Conservation (phyloP, 2,888 invertebrate genomes). For the Ptychoptera albimana region DNA sequence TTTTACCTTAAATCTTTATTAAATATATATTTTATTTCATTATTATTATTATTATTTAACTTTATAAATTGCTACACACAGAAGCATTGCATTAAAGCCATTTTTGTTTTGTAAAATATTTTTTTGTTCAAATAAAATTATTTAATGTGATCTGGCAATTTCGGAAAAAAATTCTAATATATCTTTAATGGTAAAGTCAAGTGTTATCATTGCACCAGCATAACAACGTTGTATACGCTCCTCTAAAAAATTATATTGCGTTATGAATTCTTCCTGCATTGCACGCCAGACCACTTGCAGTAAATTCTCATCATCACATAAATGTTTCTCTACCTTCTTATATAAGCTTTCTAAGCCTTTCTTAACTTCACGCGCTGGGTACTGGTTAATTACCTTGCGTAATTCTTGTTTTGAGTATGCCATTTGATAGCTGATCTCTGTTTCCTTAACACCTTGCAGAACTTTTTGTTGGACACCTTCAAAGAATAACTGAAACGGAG, state of each 20-base stretch:
- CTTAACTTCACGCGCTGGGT: conserved; percentile 86
- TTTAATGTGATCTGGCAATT: conserved; percentile 86
- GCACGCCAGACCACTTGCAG: conserved; percentile 95
- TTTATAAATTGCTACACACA: too few species aligned
- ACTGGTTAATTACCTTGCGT: conserved; percentile 83
- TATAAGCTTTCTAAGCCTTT: conserved; percentile 84
- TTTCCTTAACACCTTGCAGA: conserved; percentile 85
- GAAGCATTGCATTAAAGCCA: too few species aligned
- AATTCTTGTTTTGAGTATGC: conserved; percentile 95
- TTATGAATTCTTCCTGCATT: conserved; percentile 98
- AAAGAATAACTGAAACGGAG: conserved; percentile 65
- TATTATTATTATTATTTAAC: too few species aligned
- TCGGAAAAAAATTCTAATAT: conserved; percentile 95
- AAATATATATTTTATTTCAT: too few species aligned
- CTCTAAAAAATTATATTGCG: conserved; percentile 87
- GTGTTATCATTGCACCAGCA: conserved; percentile 81
- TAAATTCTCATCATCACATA: conserved; percentile 86
- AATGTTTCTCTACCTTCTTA: conserved; percentile 92
- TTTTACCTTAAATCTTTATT: too few species aligned
- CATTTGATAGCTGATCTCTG: conserved; percentile 95
- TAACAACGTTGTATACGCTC: conserved; percentile 89
- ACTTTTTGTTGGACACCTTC: conserved; percentile 92
- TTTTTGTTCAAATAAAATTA: neutral
- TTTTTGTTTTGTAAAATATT: neutral
- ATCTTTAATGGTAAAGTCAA: conserved; percentile 92